Base-by-base conservation (phyloP, 2,797 vertebrate species). In the Falco rusticolus region DNA sequence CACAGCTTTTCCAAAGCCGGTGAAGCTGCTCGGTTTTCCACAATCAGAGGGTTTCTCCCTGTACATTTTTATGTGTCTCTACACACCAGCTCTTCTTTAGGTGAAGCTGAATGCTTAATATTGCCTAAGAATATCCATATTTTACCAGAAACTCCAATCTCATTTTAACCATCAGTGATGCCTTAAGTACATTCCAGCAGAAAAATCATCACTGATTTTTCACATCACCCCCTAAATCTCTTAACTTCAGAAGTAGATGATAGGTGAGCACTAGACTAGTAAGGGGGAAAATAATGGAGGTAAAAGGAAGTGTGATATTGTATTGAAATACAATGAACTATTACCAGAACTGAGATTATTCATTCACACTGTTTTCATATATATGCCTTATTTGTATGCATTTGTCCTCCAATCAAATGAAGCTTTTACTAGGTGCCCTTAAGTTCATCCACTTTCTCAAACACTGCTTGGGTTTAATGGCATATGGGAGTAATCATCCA, bases 1-100 rank as follows among this genome's bases (percentile, higher is more conserved):
- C 51, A 54, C 15, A 54, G n/a, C 7, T 71, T 53, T 65, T 6
- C 13, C 16, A 33, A 77, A 71, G 9, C 12, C 41, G 29, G 21
- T 11, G 34, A 18, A 28, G 47, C 18, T 79, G 56, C 39, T 56
- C 22, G 4, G 17, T 26, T 69, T 61, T 59, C 26, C 57, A 37
- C 41, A 2, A 6, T 16, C 39, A 80, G 24, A 48, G 10, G 43
- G 16, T 70, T 70, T 66, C 29, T 75, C 19, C 21, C 6, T 3
- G 0, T 5, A 4, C 1, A 3, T 75, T 81, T 65, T n/a, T 39
- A 5, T 41, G 20, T 50, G 41, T 60, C 50, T 1, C 0, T 22
- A 21, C 10, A 39, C 34, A 63, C 1, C 43, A 93, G 8, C 9
- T 61, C 31, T 66, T 63, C n/a, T 45, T 84, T 9, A 71, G 13